Conservation (phyloP, 2,113 vertebrate species). For the Hypocryptadius cinnamomeus region DNA sequence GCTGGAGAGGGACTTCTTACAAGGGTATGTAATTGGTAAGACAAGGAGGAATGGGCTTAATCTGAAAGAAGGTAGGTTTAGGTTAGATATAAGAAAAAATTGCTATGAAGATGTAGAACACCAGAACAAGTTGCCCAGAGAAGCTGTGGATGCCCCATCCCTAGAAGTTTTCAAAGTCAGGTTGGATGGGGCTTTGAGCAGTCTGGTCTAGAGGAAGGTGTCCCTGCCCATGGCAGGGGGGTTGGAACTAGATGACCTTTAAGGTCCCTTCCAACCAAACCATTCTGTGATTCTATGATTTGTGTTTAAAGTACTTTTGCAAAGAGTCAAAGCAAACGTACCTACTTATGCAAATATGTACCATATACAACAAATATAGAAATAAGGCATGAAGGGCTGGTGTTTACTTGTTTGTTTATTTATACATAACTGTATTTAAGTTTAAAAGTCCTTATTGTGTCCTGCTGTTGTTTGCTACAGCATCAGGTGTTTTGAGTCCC, state of each 20-base stretch:
- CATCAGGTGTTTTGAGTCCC: neutral
- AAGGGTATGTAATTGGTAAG: neutral
- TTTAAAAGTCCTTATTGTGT: neutral
- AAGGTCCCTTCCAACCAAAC: neutral
- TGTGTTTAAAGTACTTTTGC: neutral
- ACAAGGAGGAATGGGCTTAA: neutral
- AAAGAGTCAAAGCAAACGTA: neutral
- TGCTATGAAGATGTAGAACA: neutral
- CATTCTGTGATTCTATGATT: neutral
- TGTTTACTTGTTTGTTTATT: neutral
- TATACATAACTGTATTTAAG: neutral
- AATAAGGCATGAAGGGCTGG: neutral
- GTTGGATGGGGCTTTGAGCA: neutral
- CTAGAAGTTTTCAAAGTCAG: neutral
- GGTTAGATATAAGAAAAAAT: neutral
- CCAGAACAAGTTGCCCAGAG: neutral
- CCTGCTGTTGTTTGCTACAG: neutral
- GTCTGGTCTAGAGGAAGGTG: neutral
- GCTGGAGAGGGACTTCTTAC: neutral
- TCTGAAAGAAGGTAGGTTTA: neutral
- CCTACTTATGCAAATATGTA: neutral
- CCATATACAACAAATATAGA: neutral
- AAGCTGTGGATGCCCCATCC: neutral
- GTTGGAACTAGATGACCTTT: neutral
- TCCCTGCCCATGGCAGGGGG: neutral